A percentile compares a stretch with the other conserved stretches of the same genome.
These are phyloP conservation scores for Mionectes macconnelli DNA, from an alignment of 2,113 vertebrate genomes.

Conservation along the genomic window DNA sequence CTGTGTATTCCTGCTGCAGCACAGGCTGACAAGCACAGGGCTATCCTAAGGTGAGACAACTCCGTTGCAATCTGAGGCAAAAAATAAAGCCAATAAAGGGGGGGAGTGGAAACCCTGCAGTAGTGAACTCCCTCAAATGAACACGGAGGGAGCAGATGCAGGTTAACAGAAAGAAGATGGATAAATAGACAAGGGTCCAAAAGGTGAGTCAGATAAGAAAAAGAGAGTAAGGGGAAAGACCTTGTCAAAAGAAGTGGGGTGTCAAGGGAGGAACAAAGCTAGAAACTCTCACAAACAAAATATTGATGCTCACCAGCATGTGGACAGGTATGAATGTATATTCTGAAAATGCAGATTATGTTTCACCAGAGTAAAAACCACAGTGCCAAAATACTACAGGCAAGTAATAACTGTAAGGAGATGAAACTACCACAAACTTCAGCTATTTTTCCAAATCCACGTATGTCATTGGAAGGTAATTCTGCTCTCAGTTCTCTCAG, in stretches of 20 bases:
- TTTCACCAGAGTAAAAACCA: neutral
- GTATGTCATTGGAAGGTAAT: neutral
- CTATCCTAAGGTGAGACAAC: neutral
- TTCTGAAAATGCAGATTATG: neutral
- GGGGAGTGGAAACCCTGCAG: neutral
- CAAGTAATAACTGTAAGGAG: neutral
- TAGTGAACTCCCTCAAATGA: neutral
- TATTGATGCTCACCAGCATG: neutral
- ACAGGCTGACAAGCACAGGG: fast-evolving
- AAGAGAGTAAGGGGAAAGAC: neutral
- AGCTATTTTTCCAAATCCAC: neutral
- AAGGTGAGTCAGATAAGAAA: neutral
- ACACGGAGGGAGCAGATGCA: neutral
- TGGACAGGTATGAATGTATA: neutral
- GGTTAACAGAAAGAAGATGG: neutral
- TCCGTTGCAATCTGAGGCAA: neutral
- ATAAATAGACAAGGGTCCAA: neutral
- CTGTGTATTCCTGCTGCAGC: neutral
- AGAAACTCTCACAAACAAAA: neutral
- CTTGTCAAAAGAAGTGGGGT: neutral
- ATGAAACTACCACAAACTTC: neutral
- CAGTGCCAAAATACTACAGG: neutral
- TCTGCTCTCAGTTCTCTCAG: neutral
- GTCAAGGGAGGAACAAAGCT: neutral
- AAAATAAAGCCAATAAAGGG: neutral